These are phyloP conservation scores for Sula dactylatra DNA, from an alignment of 2,113 vertebrate species.

Conservation along the genomic window DNA sequence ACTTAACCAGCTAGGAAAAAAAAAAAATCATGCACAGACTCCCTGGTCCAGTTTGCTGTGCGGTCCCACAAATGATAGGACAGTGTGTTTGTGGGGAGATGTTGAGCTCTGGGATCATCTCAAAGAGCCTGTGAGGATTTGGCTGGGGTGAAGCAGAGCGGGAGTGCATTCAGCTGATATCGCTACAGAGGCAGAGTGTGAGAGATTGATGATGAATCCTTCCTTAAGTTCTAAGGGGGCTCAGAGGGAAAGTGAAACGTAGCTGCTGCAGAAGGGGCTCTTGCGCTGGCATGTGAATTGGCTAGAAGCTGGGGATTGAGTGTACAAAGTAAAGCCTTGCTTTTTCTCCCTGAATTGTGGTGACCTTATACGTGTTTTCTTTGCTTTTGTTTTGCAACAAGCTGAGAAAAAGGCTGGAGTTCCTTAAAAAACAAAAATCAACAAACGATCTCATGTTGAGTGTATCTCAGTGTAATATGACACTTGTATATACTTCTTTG, in stretches of 20 bases:
- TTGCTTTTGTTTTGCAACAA: background rate
- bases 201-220: background rate
- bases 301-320: background rate
- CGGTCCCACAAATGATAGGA: background rate
- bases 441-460: background rate
- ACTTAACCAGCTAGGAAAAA: background rate
- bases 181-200: fast-evolving
- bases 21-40: background rate
- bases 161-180: background rate
- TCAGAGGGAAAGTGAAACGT: background rate
- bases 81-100: fast-evolving
- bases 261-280: background rate
- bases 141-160: background rate
- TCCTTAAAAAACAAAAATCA: background rate
- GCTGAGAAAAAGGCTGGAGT: background rate
- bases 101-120: background rate
- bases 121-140: background rate
- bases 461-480: fast-evolving
- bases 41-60: background rate
- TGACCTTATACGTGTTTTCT: background rate
- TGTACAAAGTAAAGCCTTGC: background rate
- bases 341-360: background rate
- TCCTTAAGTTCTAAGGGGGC: background rate
- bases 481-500: background rate
- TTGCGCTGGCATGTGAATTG: background rate